Percentiles rank a stretch among this genome's conserved stretches.
Conservation (phyloP, 2,797 vertebrate genomes). For the Melanotaenia parkinsoni region DNA sequence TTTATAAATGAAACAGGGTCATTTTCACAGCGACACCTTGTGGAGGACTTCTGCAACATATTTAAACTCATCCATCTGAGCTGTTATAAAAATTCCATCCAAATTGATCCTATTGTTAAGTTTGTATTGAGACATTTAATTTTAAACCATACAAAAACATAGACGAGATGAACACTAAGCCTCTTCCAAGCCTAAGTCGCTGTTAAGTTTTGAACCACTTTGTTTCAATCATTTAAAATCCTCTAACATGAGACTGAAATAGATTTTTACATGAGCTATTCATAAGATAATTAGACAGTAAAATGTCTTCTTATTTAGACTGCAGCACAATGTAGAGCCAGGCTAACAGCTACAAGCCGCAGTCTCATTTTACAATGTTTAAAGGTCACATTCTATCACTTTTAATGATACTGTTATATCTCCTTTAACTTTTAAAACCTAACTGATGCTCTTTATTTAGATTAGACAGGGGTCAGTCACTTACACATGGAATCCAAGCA, state of each 20-base stretch:
- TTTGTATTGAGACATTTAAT: background rate
- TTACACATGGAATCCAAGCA: background rate
- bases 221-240: constrained; percentile 2
- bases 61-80: background rate
- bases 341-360: background rate
- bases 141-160: background rate
- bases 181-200: background rate
- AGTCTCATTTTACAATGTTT: constrained; percentile 16
- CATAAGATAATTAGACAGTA: background rate
- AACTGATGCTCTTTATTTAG: constrained; percentile 16
- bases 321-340: background rate
- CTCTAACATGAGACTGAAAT: background rate
- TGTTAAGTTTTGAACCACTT: background rate
- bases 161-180: background rate
- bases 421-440: constrained; percentile 22
- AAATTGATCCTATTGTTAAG: background rate
- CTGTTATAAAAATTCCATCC: background rate
- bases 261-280: background rate
- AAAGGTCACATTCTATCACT: constrained; percentile 1
- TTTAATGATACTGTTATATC: background rate
- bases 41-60: constrained; percentile 27
- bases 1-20: constrained; percentile 13
- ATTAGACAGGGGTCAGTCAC: background rate
- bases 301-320: background rate
- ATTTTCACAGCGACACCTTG: constrained; percentile 60